Evolutionary conservation across 2,888 invertebrate genomes (phyloP).

Genomic region (Chelonus formosanus): DNA sequence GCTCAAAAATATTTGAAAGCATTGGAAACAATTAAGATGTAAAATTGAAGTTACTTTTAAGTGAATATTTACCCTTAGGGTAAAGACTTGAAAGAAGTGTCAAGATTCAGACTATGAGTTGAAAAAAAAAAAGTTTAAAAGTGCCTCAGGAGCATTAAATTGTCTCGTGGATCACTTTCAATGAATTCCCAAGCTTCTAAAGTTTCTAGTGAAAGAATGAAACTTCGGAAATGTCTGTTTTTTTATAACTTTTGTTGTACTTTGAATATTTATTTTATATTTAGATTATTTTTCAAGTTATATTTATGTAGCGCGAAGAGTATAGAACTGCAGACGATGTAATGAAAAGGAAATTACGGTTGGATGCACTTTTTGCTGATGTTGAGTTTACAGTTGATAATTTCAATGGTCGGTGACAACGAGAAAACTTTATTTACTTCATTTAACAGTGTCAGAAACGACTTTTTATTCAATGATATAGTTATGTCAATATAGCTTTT

Average conservation of each 20-base stretch:
- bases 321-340: constrained; percentile 26
- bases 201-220: constrained; percentile 1
- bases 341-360: constrained; percentile 53
- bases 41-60: constrained; percentile 44
- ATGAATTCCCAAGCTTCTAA: constrained; percentile 11
- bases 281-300: constrained; percentile 1
- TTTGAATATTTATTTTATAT: not conserved
- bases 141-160: constrained; percentile 27
- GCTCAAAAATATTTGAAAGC: not conserved
- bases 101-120: constrained; percentile 19
- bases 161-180: constrained; percentile 14
- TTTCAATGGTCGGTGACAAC: not conserved
- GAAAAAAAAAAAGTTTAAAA: constrained; percentile 19
- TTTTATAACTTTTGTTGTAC: not conserved
- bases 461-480: no score
- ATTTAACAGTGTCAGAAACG: not conserved
- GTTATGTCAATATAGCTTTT: not conserved
- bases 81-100: constrained; percentile 23
- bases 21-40: constrained; percentile 44
- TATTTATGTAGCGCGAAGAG: not conserved
- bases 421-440: not conserved
- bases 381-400: constrained; percentile 28
- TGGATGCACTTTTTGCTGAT: constrained; percentile 42
- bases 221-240: constrained; percentile 6
- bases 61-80: constrained; percentile 53